Percentiles rank a stretch among this genome's conserved stretches.
phyloP scores from a whole-genome alignment of 1,140 invertebrate species.

The Semibalanus balanoides region DNA sequence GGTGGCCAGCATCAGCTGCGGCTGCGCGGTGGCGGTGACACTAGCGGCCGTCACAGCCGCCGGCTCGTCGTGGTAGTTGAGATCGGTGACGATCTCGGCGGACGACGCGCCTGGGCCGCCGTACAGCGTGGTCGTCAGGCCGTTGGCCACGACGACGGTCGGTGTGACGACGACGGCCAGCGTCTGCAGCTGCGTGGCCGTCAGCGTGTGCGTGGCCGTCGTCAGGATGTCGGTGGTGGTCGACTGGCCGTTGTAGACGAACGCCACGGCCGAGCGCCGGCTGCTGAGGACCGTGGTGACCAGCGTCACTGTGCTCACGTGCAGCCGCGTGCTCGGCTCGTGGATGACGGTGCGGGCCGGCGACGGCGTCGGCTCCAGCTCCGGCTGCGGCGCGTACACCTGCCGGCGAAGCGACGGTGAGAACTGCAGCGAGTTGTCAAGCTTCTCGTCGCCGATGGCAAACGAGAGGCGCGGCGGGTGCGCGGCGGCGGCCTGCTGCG shows the following conservation, averaged over 20 bases:
- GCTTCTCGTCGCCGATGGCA: not conserved
- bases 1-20: not conserved
- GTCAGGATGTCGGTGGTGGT: not conserved
- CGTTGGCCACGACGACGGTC: not conserved
- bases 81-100: constrained; percentile 3
- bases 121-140: not conserved
- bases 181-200: not conserved
- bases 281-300: not conserved
- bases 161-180: constrained; percentile 4
- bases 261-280: not conserved
- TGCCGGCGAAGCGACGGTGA: constrained; percentile 4
- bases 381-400: constrained; percentile 1
- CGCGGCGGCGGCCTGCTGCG: constrained; percentile 22
- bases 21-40: not conserved
- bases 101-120: not conserved
- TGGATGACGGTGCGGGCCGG: not conserved
- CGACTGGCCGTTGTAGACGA: not conserved
- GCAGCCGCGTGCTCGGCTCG: constrained; percentile 3
- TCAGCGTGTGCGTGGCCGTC: not conserved
- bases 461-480: not conserved
- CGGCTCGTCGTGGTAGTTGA: not conserved
- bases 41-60: not conserved
- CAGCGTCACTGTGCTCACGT: constrained; percentile 4
- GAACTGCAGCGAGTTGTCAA: constrained; percentile 3
- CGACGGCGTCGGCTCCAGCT: not conserved